A percentile compares a stretch with the other conserved stretches of the same genome.
These are phyloP conservation scores for Alethe diademata DNA, from an alignment of 2,113 vertebrate genomes.

Conservation along the genomic window DNA sequence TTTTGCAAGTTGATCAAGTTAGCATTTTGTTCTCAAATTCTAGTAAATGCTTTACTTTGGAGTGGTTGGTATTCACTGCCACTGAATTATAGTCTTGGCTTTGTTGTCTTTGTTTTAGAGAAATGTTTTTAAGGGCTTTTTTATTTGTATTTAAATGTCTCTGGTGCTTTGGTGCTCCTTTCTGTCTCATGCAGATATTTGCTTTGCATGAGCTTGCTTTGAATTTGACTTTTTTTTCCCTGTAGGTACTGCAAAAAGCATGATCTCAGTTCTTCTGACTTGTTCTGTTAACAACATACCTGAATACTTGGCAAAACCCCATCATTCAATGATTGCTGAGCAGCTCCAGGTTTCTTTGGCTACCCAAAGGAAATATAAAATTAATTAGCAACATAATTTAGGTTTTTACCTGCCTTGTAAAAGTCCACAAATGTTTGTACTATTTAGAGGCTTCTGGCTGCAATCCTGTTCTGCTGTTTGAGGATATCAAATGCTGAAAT, in stretches of 20 bases:
- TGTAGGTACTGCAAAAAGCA: constrained; percentile 53
- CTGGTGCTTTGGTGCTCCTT: not conserved
- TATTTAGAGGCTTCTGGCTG: constrained; percentile 70
- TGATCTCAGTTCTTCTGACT: constrained; percentile 70
- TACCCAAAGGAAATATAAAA: constrained; percentile 80
- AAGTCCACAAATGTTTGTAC: constrained; percentile 68
- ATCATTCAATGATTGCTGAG: constrained; percentile 30
- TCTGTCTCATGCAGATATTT: not conserved
- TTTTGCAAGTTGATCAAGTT: not conserved
- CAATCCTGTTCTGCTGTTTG: constrained; percentile 46
- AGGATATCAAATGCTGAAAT: not conserved
- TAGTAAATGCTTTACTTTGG: not conserved
- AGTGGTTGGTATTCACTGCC: not conserved
- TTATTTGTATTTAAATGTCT: constrained; percentile 3
- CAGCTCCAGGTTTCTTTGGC: constrained; percentile 65
- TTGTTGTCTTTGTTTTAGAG: not conserved
- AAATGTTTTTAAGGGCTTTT: not conserved
- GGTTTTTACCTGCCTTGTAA: constrained; percentile 77
- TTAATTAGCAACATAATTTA: constrained; percentile 81
- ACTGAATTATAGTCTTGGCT: not conserved
- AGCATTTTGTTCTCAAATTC: not conserved
- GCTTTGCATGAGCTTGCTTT: constrained; percentile 43
- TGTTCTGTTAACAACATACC: constrained; percentile 63
- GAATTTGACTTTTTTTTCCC: constrained; percentile 42
- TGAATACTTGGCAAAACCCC: constrained; percentile 70